Base-by-base conservation (phyloP, 2,113 vertebrate genomes). In the Leucopternis melanops region DNA sequence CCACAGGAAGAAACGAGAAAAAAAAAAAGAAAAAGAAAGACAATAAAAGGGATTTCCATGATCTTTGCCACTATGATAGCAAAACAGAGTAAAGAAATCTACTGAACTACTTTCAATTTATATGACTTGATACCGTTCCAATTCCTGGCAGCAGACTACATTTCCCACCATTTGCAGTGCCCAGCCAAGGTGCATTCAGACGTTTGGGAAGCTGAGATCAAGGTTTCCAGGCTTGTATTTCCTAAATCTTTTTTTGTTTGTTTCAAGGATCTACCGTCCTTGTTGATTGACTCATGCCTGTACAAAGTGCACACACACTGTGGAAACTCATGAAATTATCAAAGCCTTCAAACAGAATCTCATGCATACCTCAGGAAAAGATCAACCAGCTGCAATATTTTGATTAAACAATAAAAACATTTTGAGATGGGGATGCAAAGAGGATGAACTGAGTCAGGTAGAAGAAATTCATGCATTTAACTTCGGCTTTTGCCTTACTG, bases 21-120 rank as follows among this genome's bases (percentile, higher is more conserved):
- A 9, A 6, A 6, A 4, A 8, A 7, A 21, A 11, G 2, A 14
- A 7, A 9, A 8, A 7, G 2, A 34, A 7, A 13, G 1, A 10
- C 14, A 17, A 34, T 4, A 44, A 26, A 49, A 27, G 16, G 9
- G 11, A 40, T 78, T 80, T 50, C 26, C 44, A 40, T 21, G 44
- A 67, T 5, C 66, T 66, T 20, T 63, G 42, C 38, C 27, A 32
- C 29, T 29, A 5, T 29, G 52, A 6, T 3, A 13, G 32, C 23
- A 47, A 25, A 44, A 8, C 0, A 22, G 31, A 34, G 36, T 9
- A 8, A 42, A 71, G 84, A 47, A 32, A 55, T 2, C 15, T 1
- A n/a, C n/a, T 84, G 67, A 91, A 61, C 20, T 52, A 58, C 29
- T 36, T 90, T 78, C 31, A 25, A 34, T 7, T 66, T 67, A 8